These are phyloP conservation scores for Conus canariensis DNA, from an alignment of 2,888 invertebrate genomes.

Conservation along the genomic window DNA sequence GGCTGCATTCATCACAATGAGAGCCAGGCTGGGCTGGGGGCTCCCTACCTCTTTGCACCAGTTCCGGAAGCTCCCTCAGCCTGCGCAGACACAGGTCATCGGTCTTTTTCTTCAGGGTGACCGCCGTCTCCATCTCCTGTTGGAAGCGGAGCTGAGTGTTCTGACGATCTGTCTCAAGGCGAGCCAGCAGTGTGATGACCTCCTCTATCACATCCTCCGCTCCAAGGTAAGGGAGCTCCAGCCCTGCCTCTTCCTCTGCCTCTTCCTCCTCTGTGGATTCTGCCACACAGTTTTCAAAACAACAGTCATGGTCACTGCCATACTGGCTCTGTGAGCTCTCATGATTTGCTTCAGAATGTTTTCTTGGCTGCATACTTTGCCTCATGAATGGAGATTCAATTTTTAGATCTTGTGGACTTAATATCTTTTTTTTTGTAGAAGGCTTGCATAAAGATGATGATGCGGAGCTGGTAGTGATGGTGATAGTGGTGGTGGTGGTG, in stretches of 20 bases:
- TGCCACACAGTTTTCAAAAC: neutral
- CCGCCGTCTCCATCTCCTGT: constrained; percentile 65
- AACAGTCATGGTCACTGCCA: no score
- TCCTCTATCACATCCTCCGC: constrained; percentile 77
- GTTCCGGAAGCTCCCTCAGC: constrained; percentile 70
- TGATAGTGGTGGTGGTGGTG: no score
- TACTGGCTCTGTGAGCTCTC: no score
- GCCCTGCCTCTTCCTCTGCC: constrained; percentile 40
- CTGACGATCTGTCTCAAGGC: constrained; percentile 74
- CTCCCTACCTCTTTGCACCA: constrained; percentile 74
- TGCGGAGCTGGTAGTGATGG: no score
- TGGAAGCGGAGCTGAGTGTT: constrained; percentile 64
- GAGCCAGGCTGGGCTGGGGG: no score
- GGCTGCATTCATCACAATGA: no score
- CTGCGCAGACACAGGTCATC: constrained; percentile 67
- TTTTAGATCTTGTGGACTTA: no score
- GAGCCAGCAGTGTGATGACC: constrained; percentile 72
- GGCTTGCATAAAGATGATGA: no score
- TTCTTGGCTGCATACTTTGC: no score
- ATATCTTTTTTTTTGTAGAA: no score
- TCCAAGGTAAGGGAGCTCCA: constrained; percentile 71
- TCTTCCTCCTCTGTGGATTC: constrained; percentile 12
- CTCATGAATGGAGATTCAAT: no score
- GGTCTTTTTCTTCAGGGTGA: constrained; percentile 66
- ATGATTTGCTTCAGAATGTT: no score